Base-by-base conservation (phyloP, 2,113 vertebrate genomes). In the Rhizomys pruinosus region DNA sequence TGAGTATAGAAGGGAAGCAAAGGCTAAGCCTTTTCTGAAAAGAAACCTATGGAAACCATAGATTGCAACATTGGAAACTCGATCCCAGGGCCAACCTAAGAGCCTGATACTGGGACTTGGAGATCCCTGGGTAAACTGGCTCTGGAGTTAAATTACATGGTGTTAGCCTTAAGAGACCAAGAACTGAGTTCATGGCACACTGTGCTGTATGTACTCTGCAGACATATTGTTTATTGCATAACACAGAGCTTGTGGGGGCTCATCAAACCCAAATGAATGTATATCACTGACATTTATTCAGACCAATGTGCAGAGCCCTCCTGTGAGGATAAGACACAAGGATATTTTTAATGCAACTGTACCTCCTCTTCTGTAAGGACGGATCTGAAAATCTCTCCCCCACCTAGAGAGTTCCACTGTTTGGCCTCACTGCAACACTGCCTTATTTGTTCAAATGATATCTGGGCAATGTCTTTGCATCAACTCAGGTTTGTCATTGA, bases 161-260 rank as follows among this genome's bases (percentile, higher is more conserved):
- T 22, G 4, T 23, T 13, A 4, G 5, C 59, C 29, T 16, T 0
- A 23, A 61, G 27, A 84, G 27, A 61, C 29, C 1, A 55, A 87
- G 23, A 72, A 22, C 61, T n/a, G 63, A 76, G 90, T 42, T 64
- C 15, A 29, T 13, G 29, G 16, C 11, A 8, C 22, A 19, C 23
- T 2, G 2, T 0, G 7, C 25, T 29, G 15, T 11, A 3, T 15
- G 23, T 22, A 23, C 42, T 71, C 64, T 55, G 19, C 0, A 25
- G 52, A 37, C 84, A 64, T 1, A 4, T 9, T 39, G 42, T 77
- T 47, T 17, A 29, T 16, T 9, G 25, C 5, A 1, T 7, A 34
- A 37, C 1, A 16, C 23, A 20, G 47, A 86, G 63, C 34, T n/a
- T 39, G 2, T 7, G 32, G 57, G 71, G n/a, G 7, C 16, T 1